Evolutionary conservation across 2,888 invertebrate species (phyloP), one percentile per base, ranked within the genome.

Genomic region (Pollenia griseotomentosa): DNA sequence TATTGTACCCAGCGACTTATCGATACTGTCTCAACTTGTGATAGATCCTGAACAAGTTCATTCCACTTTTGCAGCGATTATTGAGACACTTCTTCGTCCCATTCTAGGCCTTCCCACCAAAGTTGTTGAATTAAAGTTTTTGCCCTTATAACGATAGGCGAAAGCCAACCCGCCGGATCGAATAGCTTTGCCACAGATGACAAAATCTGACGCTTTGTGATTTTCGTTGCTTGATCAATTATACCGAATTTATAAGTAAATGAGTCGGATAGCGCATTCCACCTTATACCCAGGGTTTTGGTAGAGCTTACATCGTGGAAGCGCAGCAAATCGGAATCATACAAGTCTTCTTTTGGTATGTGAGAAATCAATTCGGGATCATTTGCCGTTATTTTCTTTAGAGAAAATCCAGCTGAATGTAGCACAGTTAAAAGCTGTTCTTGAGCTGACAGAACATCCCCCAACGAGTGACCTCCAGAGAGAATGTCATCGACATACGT

Each of bases 21-120:
- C 5, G 51, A 51, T 0, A 46, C 1, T 11, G 1, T 11, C 0
- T 46, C 46, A 8, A 46, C 46, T 11, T 11, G 46, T 5, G 12
- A 51, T 14, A 63, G 40, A 40, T 63, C 42, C 8, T n/a, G 42
- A n/a, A 42, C 42, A 3, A 63, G 63, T 2, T 44, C 10, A 8
- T 63, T 63, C 63, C 63, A 63, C 10, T n/a, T 63, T 63, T 63
- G 63, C 33, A 63, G 16, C 1, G 33, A 42, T 7, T 44, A n/a
- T 2, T 8, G 0, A 19, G 44, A 44, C 10, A 66, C 44, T 48
- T 66, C 44, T 3, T 14, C 66, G 6, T n/a, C n/a, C 63, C 63
- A 63, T 44, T 42, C 63, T 53, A 53, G n/a, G 7, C 23, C 23
- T 33, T 40, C 23, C 11, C 11, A 5, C 59, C 33, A 33, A 6